Evolutionary conservation across 2,113 vertebrate species (phyloP).

Genomic region (Anguilla japonica): DNA sequence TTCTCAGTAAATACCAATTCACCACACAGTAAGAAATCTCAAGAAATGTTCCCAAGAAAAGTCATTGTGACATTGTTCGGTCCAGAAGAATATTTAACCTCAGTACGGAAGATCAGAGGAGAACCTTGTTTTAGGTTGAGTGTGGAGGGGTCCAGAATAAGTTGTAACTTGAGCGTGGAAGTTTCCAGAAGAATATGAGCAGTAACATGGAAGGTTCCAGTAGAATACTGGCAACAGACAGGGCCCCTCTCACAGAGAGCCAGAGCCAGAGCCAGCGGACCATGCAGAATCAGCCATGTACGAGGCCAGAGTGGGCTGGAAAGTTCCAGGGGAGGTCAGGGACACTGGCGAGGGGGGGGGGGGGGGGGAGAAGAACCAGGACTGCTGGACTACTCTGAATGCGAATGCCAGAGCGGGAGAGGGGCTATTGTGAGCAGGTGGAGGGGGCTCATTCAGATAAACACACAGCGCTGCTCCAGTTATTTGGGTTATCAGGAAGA

Average conservation of each 20-base stretch:
- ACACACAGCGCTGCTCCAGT: neutral
- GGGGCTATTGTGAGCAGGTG: neutral
- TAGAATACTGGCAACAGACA: neutral
- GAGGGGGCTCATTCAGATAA: neutral
- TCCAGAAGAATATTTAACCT: neutral
- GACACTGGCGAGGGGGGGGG: neutral
- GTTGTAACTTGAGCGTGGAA: neutral
- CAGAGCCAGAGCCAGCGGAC: neutral
- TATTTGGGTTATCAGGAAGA: neutral
- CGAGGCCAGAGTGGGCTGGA: neutral
- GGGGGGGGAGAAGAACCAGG: neutral
- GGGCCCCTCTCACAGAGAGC: neutral
- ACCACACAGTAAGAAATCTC: neutral
- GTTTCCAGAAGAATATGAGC: neutral
- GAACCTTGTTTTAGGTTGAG: too few relatives aligned
- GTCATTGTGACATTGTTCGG: neutral
- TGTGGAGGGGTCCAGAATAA: neutral
- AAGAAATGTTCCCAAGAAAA: too few relatives aligned
- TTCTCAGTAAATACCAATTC: neutral
- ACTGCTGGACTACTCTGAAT: neutral
- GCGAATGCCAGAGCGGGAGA: neutral
- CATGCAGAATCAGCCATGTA: neutral
- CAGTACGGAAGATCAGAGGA: too few relatives aligned
- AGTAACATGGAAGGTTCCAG: neutral
- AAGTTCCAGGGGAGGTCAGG: conserved; percentile 4